Percentiles rank a stretch among this genome's conserved stretches.
Evolutionary conservation across 2,113 vertebrate genomes (phyloP).

Genomic region (Colius striatus): DNA sequence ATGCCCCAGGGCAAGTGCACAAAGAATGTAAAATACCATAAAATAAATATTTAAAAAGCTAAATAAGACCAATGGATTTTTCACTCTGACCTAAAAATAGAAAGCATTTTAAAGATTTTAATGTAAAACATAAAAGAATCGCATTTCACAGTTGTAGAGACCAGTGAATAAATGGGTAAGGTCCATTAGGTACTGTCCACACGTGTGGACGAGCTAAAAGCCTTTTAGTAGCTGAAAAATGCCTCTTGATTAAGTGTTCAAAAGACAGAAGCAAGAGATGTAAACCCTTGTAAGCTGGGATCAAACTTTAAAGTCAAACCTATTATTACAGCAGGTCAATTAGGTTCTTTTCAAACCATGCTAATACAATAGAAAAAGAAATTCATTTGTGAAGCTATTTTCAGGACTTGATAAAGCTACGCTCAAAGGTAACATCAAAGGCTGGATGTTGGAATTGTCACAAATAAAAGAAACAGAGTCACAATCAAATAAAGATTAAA

Average conservation of each 20-base stretch:
- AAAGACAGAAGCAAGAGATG: constrained; percentile 60
- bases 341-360: constrained; percentile 58
- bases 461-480: constrained; percentile 66
- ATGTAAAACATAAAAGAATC: constrained; percentile 40
- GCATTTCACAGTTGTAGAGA: constrained; percentile 35
- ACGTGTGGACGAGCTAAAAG: constrained; percentile 27
- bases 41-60: constrained; percentile 65
- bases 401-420: constrained; percentile 40
- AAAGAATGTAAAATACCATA: constrained; percentile 40
- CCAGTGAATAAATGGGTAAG: constrained; percentile 40
- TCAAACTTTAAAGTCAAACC: constrained; percentile 63
- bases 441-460: constrained; percentile 52
- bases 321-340: constrained; percentile 71
- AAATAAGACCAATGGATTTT: constrained; percentile 47
- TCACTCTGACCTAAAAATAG: constrained; percentile 54
- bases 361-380: constrained; percentile 53
- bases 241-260: constrained; percentile 65
- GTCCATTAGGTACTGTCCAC: constrained; percentile 48
- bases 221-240: constrained; percentile 67
- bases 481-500: constrained; percentile 58
- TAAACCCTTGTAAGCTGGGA: constrained; percentile 62
- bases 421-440: constrained; percentile 57
- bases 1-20: constrained; percentile 8
- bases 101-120: constrained; percentile 29
- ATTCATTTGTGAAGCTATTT: constrained; percentile 62